These are phyloP conservation scores for Drosophila limbata DNA, from an alignment of 2,888 invertebrate genomes.

Conservation along the genomic window DNA sequence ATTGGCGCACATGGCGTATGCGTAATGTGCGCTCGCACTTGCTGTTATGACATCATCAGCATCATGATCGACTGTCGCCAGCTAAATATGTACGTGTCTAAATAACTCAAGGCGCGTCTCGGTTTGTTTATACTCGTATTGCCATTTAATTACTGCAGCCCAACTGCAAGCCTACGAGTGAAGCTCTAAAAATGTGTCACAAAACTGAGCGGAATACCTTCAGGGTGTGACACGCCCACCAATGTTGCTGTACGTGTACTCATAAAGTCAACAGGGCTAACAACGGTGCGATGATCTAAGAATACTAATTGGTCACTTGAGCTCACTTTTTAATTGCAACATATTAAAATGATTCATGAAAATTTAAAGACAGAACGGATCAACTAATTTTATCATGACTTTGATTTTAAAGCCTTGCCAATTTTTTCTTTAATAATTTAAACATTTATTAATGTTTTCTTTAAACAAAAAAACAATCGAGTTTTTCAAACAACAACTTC, in stretches of 20 bases:
- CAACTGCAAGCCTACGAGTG: not conserved
- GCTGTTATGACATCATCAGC: slow-evolving; percentile 46
- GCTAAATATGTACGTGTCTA: slow-evolving; percentile 27
- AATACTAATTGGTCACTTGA: not conserved
- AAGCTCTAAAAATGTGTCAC: slow-evolving; percentile 12
- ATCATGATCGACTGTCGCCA: slow-evolving; percentile 13
- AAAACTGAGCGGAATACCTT: not conserved
- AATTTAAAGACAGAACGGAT: too few species aligned
- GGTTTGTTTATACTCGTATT: slow-evolving; percentile 9
- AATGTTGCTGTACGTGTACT: not conserved
- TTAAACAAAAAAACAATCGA: too few species aligned
- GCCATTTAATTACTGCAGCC: slow-evolving; percentile 9
- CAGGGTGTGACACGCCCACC: slow-evolving; percentile 29
- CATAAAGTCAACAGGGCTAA: not conserved
- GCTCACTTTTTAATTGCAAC: slow-evolving; percentile 1
- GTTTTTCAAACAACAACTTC: too few species aligned
- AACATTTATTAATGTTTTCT: too few species aligned
- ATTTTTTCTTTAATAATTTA: too few species aligned
- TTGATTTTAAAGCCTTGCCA: too few species aligned
- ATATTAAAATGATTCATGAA: not conserved
- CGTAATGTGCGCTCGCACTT: slow-evolving; percentile 58
- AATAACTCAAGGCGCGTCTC: slow-evolving; percentile 34
- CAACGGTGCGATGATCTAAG: slow-evolving; percentile 15
- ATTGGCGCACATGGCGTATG: slow-evolving; percentile 70
- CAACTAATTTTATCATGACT: too few species aligned